A percentile compares a stretch with the other conserved stretches of the same genome.
Evolutionary conservation across 1,140 invertebrate genomes (phyloP).

Genomic region (Heliothis subflexa): DNA sequence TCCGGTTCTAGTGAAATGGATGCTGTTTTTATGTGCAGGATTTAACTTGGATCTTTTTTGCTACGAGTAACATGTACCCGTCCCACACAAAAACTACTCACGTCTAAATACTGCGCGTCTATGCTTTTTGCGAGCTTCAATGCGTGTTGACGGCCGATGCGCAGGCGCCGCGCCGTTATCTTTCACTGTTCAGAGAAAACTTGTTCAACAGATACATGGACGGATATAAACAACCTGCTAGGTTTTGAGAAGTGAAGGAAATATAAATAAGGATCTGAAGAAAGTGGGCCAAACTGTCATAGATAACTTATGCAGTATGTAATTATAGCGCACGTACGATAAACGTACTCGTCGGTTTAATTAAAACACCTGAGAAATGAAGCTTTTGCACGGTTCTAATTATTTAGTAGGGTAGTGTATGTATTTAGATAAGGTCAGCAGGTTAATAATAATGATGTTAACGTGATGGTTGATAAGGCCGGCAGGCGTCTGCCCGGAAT

Average conservation of each 20-base stretch:
- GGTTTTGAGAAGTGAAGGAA: background rate
- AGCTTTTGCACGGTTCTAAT: background rate
- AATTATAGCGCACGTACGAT: background rate
- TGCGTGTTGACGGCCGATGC: slow-evolving; percentile 40
- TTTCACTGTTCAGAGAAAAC: background rate
- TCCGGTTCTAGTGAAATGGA: slow-evolving; percentile 3
- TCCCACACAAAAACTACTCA: slow-evolving; percentile 26
- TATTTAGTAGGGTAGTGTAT: background rate
- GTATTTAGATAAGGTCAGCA: slow-evolving; percentile 6
- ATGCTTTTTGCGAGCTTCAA: slow-evolving; percentile 39
- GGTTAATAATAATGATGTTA: slow-evolving; percentile 12
- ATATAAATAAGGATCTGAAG: background rate
- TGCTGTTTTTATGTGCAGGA: background rate
- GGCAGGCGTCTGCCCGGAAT: background rate
- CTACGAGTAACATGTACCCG: background rate
- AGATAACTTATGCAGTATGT: background rate
- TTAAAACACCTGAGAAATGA: background rate
- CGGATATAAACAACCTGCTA: background rate
- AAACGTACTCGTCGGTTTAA: background rate
- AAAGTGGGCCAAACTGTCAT: background rate
- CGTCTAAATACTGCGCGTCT: slow-evolving; percentile 2
- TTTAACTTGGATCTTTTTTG: background rate
- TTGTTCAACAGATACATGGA: slow-evolving; percentile 32
- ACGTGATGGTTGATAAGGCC: slow-evolving; percentile 8
- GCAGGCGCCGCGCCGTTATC: slow-evolving; percentile 17